Conservation (phyloP, 2,113 vertebrate species). For the Nansenia antarctica region DNA sequence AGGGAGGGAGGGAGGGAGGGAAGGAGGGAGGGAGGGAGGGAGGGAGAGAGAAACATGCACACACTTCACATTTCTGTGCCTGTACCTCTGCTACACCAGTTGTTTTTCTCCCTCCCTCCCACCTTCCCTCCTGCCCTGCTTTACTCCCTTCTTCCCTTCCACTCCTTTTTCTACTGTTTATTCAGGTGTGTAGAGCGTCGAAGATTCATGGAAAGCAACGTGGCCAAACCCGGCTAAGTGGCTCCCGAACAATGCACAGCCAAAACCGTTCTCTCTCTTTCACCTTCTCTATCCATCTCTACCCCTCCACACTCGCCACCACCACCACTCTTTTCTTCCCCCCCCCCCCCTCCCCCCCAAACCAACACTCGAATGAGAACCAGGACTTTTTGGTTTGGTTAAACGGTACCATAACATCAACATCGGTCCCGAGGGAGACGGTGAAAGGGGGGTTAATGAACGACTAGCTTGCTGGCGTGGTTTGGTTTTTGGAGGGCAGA, state of each 20-base stretch:
- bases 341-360: too few relatives aligned
- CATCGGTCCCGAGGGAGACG: too few relatives aligned
- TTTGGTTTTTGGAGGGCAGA: not conserved
- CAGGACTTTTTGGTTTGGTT: too few relatives aligned
- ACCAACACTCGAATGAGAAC: not conserved
- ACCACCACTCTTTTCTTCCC: too few relatives aligned
- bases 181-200: slow-evolving; percentile 72
- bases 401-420: too few relatives aligned
- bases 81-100: slow-evolving; percentile 35
- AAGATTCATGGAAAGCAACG: slow-evolving; percentile 21
- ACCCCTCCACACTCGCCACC: too few relatives aligned
- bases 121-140: slow-evolving; percentile 17
- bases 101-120: slow-evolving; percentile 27
- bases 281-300: not conserved
- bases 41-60: not conserved
- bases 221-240: too few relatives aligned
- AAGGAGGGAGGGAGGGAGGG: not conserved
- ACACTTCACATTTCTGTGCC: not conserved
- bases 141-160: slow-evolving; percentile 33
- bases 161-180: slow-evolving; percentile 64
- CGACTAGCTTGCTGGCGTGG: too few relatives aligned
- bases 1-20: not conserved
- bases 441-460: too few relatives aligned
- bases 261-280: too few relatives aligned
- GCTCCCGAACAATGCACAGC: slow-evolving; percentile 33